Base-by-base conservation (phyloP, 2,113 vertebrate species). In the Odontophorus gujanensis region DNA sequence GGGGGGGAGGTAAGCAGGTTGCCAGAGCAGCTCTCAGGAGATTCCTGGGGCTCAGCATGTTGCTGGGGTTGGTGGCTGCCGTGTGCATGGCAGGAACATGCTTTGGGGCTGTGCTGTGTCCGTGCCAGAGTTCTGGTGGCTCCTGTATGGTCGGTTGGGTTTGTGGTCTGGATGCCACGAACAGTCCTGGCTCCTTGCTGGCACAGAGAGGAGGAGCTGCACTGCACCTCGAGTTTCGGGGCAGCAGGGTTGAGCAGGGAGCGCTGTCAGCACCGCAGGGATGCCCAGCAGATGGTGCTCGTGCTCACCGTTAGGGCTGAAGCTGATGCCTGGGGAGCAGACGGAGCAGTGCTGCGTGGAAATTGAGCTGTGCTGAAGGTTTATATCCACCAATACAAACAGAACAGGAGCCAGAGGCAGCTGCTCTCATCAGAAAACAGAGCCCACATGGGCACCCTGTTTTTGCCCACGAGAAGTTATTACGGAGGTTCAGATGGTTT, bases 211-310 rank as follows among this genome's bases (percentile, higher is more conserved):
- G 26, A 50, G 24, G 11, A n/a, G 62, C 47, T 14, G 48, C 72
- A 11, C 7, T 8, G 47, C 38, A 20, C 28, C 58, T 22, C 2
- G 21, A 30, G 28, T 21, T 28, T 6, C 2, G 2, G 61, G 19
- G 22, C 13, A 2, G 30, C 5, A 16, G 2, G 7, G 13, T 16
- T 16, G 45, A 22, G 20, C 20, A 6, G 11, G 8, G 11, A 25
- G 8, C 17, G 1, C n/a, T 15, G 62, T 18, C 47, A 7, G 42
- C 26, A 0, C 42, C 7, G 24, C 63, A 11, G n/a, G 15, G 2
- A 0, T 42, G 22, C 61, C 85, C 88, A 48, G 93, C 19, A 96
- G 95, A 55, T 95, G 95, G 96, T 81, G 93, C 90, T 95, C 85
- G 50, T 82, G 28, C 16, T 68, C 17, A 0, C 57, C 75, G 16